Evolutionary conservation across 2,113 vertebrate species (phyloP).

Genomic region (Myiagra hebetior): DNA sequence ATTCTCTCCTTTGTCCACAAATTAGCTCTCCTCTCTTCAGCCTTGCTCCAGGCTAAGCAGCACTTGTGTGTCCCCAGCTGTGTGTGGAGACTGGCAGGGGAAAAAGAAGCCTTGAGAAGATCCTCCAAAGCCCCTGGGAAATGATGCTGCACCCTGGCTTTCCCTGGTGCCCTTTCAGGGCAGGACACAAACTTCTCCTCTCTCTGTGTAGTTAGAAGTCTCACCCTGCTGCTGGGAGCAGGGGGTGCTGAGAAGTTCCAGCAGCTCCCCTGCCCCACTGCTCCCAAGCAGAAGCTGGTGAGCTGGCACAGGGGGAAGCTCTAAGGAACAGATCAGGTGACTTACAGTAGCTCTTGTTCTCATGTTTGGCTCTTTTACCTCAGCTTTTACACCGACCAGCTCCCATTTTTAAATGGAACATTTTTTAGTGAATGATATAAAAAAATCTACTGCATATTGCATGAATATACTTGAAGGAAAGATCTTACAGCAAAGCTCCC

Average conservation of each 20-base stretch:
- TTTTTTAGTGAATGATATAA: accelerated
- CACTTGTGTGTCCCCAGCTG: background rate
- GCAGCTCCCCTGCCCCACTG: background rate
- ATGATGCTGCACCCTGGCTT: background rate
- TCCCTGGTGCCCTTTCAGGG: background rate
- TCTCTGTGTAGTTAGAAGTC: background rate
- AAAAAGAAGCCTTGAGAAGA: background rate
- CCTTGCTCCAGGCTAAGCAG: background rate
- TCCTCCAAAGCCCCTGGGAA: background rate
- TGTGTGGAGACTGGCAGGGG: background rate
- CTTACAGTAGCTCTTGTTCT: background rate
- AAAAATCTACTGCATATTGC: background rate
- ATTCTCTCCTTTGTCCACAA: background rate
- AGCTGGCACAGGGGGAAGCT: background rate
- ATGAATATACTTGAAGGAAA: background rate
- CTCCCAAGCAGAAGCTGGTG: background rate
- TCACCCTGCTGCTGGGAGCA: background rate
- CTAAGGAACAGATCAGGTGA: background rate
- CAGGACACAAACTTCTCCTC: background rate
- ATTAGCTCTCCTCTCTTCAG: background rate
- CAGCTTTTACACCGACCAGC: background rate
- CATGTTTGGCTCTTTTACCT: background rate
- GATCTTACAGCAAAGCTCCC: background rate
- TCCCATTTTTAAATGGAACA: background rate
- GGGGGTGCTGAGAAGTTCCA: background rate